Conservation (phyloP, 2,888 invertebrate genomes). For the Alentia gelatinosa region DNA sequence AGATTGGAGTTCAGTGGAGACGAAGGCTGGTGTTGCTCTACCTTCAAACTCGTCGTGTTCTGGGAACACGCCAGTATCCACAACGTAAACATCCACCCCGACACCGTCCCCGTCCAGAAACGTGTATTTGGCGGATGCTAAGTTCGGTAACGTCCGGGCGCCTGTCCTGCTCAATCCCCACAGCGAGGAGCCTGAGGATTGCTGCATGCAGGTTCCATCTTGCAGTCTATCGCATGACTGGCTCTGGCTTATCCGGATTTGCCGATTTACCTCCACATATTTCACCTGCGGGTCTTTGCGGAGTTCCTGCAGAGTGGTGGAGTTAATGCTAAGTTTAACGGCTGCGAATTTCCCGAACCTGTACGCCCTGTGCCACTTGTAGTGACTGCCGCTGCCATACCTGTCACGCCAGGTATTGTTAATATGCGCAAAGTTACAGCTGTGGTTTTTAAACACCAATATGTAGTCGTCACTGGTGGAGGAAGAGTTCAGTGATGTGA, state of each 20-base stretch:
- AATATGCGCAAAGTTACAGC: background rate
- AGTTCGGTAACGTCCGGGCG: background rate
- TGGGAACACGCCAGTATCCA: constrained; percentile 54
- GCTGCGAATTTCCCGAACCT: constrained; percentile 20
- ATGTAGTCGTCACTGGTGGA: background rate
- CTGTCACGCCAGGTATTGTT: background rate
- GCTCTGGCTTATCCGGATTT: background rate
- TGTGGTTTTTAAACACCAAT: constrained; percentile 40
- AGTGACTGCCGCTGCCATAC: background rate
- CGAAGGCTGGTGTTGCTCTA: constrained; percentile 16
- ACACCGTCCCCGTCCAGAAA: constrained; percentile 31
- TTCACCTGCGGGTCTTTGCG: background rate
- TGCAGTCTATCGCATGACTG: background rate
- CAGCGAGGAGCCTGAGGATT: background rate
- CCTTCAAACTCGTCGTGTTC: constrained; percentile 55
- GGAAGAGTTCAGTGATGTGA: background rate
- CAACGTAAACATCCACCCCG: constrained; percentile 55
- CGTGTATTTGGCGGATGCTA: background rate
- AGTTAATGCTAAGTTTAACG: background rate
- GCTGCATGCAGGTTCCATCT: background rate
- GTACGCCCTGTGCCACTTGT: background rate
- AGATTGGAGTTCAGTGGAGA: background rate
- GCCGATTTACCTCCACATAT: constrained; percentile 36
- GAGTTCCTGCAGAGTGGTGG: background rate
- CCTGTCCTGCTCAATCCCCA: constrained; percentile 17